Conservation (phyloP, 2,888 invertebrate species). For the Heteropelma amictum region DNA sequence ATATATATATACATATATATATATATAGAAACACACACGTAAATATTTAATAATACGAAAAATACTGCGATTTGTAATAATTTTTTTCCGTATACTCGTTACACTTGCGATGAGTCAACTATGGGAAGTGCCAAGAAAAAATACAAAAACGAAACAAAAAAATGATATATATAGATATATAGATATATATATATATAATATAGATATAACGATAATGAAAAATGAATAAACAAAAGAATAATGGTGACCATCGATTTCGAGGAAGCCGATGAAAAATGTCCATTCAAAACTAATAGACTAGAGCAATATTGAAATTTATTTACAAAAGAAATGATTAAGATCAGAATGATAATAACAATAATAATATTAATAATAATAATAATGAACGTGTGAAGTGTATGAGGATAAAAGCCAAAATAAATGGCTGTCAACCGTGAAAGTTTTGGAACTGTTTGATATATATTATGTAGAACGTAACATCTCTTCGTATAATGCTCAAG, state of each 20-base stretch:
- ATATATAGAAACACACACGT: conserved; percentile 60
- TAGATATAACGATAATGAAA: conserved; percentile 8
- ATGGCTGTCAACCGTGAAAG: background rate
- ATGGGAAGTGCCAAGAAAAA: conserved; percentile 58
- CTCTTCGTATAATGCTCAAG: conserved; percentile 68
- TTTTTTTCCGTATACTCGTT: conserved; percentile 62
- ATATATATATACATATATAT: conserved; percentile 67
- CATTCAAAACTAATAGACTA: conserved; percentile 17
- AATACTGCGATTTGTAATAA: conserved; percentile 55
- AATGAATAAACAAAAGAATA: background rate
- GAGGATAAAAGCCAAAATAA: background rate
- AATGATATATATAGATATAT: conserved; percentile 10
- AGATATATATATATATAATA: too few relatives aligned
- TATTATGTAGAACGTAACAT: conserved; percentile 64
- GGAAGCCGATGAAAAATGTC: conserved; percentile 3
- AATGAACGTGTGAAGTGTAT: conserved; percentile 31
- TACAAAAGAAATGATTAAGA: conserved; percentile 25
- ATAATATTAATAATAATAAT: too few relatives aligned
- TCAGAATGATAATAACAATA: too few relatives aligned
- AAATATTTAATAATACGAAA: conserved; percentile 48
- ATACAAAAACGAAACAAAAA: conserved; percentile 2
- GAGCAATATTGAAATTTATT: conserved; percentile 36
- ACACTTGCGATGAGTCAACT: conserved; percentile 51
- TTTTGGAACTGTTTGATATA: conserved; percentile 35
- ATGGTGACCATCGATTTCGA: background rate